Conservation (phyloP, 2,113 vertebrate species). For the Balaeniceps rex region DNA sequence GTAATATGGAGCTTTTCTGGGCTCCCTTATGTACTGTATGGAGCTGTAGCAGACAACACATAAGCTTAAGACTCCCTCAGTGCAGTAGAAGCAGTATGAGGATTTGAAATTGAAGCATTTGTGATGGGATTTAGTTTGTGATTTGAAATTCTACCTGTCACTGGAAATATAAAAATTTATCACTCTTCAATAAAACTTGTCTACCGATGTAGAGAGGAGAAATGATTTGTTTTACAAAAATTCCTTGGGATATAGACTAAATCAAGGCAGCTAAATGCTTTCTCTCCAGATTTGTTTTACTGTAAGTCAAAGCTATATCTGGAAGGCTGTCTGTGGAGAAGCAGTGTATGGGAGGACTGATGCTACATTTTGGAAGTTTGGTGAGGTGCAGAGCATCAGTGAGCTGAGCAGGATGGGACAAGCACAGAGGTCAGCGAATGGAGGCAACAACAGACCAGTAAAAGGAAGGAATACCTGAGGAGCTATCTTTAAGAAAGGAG, state of each 20-base stretch:
- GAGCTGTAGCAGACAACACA: not conserved
- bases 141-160: not conserved
- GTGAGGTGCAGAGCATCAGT: not conserved
- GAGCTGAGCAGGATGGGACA: not conserved
- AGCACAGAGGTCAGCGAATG: not conserved
- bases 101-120: not conserved
- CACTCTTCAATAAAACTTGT: not conserved
- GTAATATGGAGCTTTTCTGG: not conserved
- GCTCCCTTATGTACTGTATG: not conserved
- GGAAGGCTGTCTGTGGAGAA: not conserved
- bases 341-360: not conserved
- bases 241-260: not conserved
- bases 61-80: not conserved
- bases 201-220: not conserved
- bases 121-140: not conserved
- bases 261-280: not conserved
- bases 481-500: not conserved
- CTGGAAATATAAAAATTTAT: not conserved
- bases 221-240: not conserved
- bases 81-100: not conserved
- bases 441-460: not conserved
- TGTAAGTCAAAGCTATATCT: not conserved
- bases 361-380: not conserved
- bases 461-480: not conserved
- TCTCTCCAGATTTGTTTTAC: not conserved